Evolutionary conservation across 2,113 vertebrate species (phyloP).

Genomic region (Campylorhamphus procurvoides): DNA sequence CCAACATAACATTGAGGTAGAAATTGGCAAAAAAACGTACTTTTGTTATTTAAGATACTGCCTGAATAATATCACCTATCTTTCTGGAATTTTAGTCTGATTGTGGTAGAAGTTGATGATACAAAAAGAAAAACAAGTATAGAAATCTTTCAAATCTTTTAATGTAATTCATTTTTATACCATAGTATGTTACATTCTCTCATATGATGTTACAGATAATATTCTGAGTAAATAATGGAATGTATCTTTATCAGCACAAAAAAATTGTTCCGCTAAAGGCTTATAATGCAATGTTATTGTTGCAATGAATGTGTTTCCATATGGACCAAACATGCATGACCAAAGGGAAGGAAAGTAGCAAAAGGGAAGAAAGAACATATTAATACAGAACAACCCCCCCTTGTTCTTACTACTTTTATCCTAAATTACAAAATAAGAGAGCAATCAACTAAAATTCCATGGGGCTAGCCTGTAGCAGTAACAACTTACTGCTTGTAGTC

Average conservation of each 20-base stretch:
- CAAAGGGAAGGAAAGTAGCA: background rate
- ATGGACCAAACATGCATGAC: background rate
- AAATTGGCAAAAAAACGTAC: background rate
- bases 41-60: background rate
- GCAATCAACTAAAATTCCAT: background rate
- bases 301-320: background rate
- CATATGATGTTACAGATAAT: background rate
- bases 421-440: background rate
- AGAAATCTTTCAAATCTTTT: background rate
- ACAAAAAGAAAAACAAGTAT: background rate
- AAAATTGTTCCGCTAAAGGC: background rate
- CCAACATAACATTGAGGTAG: background rate
- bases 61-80: background rate
- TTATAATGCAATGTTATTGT: background rate
- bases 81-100: background rate
- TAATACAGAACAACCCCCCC: background rate
- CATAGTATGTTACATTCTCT: background rate
- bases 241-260: background rate
- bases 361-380: background rate
- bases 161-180: background rate
- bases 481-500: background rate
- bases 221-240: background rate
- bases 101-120: background rate
- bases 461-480: background rate
- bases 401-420: background rate